Conservation (phyloP, 2,888 invertebrate species). For the Eupithecia dodoneata region DNA sequence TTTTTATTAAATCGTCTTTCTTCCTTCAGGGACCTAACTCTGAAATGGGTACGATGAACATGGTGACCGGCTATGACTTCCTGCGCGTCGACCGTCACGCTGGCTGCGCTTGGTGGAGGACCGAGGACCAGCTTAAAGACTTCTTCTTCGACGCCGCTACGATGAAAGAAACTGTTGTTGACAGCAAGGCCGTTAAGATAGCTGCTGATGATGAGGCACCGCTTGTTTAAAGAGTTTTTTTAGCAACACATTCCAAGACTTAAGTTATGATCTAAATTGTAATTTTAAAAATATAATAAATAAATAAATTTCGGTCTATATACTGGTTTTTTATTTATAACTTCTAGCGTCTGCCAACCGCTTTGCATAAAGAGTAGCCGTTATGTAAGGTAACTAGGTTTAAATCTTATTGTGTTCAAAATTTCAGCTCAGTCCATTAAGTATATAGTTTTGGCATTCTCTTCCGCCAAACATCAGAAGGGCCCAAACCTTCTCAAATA, state of each 20-base stretch:
- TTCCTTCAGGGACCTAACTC: conserved; percentile 10
- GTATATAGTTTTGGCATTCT: too few relatives aligned
- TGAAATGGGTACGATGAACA: conserved; percentile 58
- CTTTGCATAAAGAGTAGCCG: too few relatives aligned
- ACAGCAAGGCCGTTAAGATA: background rate
- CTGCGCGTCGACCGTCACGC: conserved; percentile 47
- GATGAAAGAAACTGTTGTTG: background rate
- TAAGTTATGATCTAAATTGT: background rate
- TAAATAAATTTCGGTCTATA: background rate
- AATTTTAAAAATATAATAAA: background rate
- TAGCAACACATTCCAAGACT: background rate
- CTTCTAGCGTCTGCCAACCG: too few relatives aligned
- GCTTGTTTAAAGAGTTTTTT: conserved; percentile 2
- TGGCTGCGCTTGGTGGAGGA: conserved; percentile 34
- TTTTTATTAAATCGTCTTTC: background rate
- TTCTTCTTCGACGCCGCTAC: conserved; percentile 22
- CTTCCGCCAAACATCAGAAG: too few relatives aligned
- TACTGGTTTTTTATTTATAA: background rate
- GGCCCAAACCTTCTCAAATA: too few relatives aligned
- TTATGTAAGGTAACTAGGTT: too few relatives aligned
- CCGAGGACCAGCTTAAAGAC: conserved; percentile 32
- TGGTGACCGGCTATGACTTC: conserved; percentile 60
- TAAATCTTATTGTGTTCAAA: too few relatives aligned
- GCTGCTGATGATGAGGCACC: background rate
- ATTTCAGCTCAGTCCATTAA: too few relatives aligned